Evolutionary conservation across 2,797 vertebrate species (phyloP).

Genomic region (Neoniphon sammara): DNA sequence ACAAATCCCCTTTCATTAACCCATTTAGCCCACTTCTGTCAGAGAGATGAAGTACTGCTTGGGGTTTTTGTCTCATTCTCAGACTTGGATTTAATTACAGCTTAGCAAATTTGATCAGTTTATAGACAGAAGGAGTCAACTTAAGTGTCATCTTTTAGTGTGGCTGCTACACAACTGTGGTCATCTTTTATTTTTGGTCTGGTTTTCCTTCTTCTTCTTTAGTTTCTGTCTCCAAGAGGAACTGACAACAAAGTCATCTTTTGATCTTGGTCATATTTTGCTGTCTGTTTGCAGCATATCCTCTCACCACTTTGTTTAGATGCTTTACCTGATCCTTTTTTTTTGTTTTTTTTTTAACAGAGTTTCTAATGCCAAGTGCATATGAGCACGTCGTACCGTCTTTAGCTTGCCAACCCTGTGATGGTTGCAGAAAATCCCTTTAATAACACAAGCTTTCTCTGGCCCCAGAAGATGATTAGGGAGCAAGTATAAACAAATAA

Average conservation of each 20-base stretch:
- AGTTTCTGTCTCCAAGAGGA: not conserved
- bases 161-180: not conserved
- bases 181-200: not conserved
- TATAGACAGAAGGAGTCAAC: not conserved
- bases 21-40: constrained; percentile 19
- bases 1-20: constrained; percentile 50
- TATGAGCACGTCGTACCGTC: constrained; percentile 21
- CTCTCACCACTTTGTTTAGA: constrained; percentile 44
- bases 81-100: constrained; percentile 46
- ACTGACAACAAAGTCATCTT: constrained; percentile 23
- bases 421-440: constrained; percentile 57
- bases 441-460: constrained; percentile 51
- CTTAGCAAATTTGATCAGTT: constrained; percentile 31
- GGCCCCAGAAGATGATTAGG: constrained; percentile 53
- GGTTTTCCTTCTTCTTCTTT: constrained; percentile 11
- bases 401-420: constrained; percentile 51
- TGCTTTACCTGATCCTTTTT: constrained; percentile 43
- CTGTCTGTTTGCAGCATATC: constrained; percentile 31
- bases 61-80: constrained; percentile 27
- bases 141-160: constrained; percentile 14
- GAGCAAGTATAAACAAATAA: constrained; percentile 70
- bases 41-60: constrained; percentile 38
- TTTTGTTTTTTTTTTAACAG: too few species aligned
- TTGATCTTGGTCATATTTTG: constrained; percentile 47
- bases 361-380: constrained; percentile 43